These are phyloP conservation scores for Diloba caeruleocephala DNA, from an alignment of 2,888 invertebrate species.

Conservation along the genomic window DNA sequence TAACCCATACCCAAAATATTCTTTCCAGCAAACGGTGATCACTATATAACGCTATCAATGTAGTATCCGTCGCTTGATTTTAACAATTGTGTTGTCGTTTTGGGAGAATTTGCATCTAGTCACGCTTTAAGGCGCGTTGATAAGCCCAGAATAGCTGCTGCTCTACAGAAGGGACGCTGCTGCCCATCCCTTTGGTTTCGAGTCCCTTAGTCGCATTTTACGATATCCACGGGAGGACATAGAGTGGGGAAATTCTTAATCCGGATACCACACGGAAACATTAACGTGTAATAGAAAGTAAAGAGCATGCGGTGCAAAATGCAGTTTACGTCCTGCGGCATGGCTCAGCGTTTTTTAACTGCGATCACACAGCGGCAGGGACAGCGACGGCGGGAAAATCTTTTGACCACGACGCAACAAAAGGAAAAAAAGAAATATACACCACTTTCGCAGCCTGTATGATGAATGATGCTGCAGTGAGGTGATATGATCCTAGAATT, in stretches of 20 bases:
- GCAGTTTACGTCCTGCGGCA: conserved; percentile 50
- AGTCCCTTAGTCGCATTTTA: too few species aligned
- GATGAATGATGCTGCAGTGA: conserved; percentile 26
- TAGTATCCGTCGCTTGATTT: too few species aligned
- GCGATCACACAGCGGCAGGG: conserved; percentile 42
- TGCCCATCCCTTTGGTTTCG: too few species aligned
- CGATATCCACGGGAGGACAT: too few species aligned
- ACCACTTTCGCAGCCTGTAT: conserved; percentile 9
- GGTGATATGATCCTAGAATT: too few species aligned
- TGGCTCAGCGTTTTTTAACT: conserved; percentile 48
- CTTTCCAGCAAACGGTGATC: conserved; percentile 14
- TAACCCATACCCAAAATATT: conserved; percentile 5
- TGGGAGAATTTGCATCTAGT: too few species aligned
- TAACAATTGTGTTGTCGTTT: too few species aligned
- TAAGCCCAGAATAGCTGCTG: too few species aligned
- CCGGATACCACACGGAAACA: conserved; percentile 34
- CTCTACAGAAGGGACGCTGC: too few species aligned
- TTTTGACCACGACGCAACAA: conserved; percentile 39
- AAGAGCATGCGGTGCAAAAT: conserved; percentile 54
- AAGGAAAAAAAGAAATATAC: conserved; percentile 37
- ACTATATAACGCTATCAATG: conserved; percentile 29
- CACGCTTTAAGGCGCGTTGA: too few species aligned
- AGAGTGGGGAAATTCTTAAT: too few species aligned
- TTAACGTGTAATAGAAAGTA: conserved; percentile 48
- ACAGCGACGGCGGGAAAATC: conserved; percentile 41